Percentiles rank a stretch among this genome's conserved stretches.
Conservation (phyloP, 2,113 vertebrate species). For the Hemiscyllium ocellatum region DNA sequence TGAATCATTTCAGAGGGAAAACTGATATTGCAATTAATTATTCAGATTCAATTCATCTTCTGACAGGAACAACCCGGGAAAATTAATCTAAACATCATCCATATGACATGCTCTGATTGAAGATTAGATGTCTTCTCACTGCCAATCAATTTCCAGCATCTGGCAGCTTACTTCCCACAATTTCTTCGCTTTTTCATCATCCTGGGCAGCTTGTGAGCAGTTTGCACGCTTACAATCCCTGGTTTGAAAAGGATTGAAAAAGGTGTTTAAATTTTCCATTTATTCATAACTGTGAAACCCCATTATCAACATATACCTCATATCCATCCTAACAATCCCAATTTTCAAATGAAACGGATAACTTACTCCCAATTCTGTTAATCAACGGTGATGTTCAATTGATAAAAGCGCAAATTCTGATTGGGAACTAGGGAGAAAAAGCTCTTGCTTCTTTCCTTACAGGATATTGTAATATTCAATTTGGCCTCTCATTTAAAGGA, state of each 20-base stretch:
- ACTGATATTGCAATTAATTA: not conserved
- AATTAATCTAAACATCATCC: not conserved
- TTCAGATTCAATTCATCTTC: not conserved
- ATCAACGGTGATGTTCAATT: not conserved
- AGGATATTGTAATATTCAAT: not conserved
- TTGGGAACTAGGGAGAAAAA: not conserved
- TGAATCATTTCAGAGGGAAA: not conserved
- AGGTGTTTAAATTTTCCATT: not conserved
- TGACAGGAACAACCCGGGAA: not conserved
- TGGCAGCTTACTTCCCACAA: constrained; percentile 29
- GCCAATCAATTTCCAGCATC: constrained; percentile 31
- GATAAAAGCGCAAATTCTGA: no score
- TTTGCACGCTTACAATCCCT: not conserved
- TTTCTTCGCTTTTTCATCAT: not conserved
- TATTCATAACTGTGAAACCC: not conserved
- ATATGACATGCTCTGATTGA: not conserved
- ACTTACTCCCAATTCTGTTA: not conserved
- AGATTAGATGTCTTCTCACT: not conserved
- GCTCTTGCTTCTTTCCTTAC: not conserved
- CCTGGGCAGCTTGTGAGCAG: not conserved
- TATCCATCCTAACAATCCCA: not conserved
- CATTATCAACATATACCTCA: not conserved
- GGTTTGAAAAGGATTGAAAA: not conserved
- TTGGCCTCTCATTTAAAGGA: not conserved
- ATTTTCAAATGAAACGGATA: not conserved